Evolutionary conservation across 2,113 vertebrate genomes (phyloP), one percentile per base, ranked within the genome.

Genomic region (Malaclemys terrapin): DNA sequence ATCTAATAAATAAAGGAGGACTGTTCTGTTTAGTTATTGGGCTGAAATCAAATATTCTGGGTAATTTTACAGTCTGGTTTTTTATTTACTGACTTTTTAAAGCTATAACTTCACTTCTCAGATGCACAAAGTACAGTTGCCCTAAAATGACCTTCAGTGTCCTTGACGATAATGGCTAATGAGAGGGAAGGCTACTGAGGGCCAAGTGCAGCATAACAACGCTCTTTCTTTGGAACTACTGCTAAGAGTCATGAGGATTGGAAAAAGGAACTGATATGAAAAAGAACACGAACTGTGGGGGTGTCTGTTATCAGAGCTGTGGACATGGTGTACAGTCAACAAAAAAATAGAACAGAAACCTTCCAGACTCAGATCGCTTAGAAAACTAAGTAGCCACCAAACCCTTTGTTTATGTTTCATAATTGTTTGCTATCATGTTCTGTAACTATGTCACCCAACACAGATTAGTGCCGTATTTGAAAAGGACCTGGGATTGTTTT

Each of bases 261-360:
- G 85, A 59, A 49, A 89, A 90, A 93, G 53, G 83, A 86, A 13
- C 84, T 52, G 45, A 91, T 49, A 31, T 35, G 35, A 94, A 85
- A 89, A 72, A 25, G 94, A 95, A 79, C 45, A 94, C 78, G 91
- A 94, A 88, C 83, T 92, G 17, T 93, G 84, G 56, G 85, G 27
- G 6, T 88, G 31, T 19, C 59, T 82, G 22, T 49, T 80, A 62
- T 92, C 78, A 95, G 80, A 86, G 42, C 87, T 75, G 38, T 2
- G 3, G 49, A 72, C 72, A 91, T 49, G 53, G 0, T 82, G 65
- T 95, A 94, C 93, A 65, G 47, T 80, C 89, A 95, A 72, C 83
- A 93, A 72, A 93, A 50, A 89, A 91, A 92, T 50, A 38, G 53
- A 92, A 92, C 59, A 82, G 89, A 88, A 94, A 35, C 53, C 90